phyloP scores from a whole-genome alignment of 2,888 invertebrate genomes.

The Argynnis bischoffii region DNA sequence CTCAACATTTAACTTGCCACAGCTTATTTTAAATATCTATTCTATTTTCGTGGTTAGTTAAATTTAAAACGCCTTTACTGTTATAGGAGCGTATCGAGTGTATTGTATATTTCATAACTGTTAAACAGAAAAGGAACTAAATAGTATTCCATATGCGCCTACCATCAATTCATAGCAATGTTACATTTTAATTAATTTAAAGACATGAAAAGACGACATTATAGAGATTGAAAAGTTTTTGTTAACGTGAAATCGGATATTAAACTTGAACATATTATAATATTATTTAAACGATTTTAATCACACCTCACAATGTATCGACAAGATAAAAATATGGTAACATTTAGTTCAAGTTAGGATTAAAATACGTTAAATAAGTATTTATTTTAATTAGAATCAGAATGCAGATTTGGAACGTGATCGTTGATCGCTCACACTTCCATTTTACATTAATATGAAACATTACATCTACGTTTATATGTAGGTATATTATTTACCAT shows the following conservation, averaged over 20 bases:
- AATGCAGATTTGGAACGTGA: slow-evolving; percentile 11
- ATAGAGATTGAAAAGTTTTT: slow-evolving; percentile 21
- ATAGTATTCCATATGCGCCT: slow-evolving; percentile 4
- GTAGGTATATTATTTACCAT: slow-evolving; percentile 47
- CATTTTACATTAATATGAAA: slow-evolving; percentile 23
- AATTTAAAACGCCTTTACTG: slow-evolving; percentile 24
- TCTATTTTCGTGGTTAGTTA: slow-evolving; percentile 23
- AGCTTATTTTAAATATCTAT: slow-evolving; percentile 20
- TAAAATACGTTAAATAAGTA: slow-evolving; percentile 23
- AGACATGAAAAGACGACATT: slow-evolving; percentile 14
- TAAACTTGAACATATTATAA: slow-evolving; percentile 8
- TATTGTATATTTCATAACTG: slow-evolving; percentile 18
- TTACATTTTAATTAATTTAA: slow-evolving; percentile 7
- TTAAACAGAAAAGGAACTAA: slow-evolving; percentile 24
- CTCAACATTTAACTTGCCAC: slow-evolving; percentile 29
- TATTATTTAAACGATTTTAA: slow-evolving; percentile 20
- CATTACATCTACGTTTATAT: slow-evolving; percentile 45
- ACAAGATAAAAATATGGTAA: slow-evolving; percentile 7
- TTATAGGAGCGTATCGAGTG: slow-evolving; percentile 26
- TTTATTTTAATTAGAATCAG: slow-evolving; percentile 20
- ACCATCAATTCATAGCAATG: slow-evolving; percentile 13
- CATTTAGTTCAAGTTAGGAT: slow-evolving; percentile 11
- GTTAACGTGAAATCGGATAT: slow-evolving; percentile 12
- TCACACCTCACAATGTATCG: slow-evolving; percentile 13
- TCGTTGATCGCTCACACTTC: slow-evolving; percentile 7